phyloP scores from a whole-genome alignment of 37 sponge, comb jelly and placozoan species.

The Spongia lamella region DNA sequence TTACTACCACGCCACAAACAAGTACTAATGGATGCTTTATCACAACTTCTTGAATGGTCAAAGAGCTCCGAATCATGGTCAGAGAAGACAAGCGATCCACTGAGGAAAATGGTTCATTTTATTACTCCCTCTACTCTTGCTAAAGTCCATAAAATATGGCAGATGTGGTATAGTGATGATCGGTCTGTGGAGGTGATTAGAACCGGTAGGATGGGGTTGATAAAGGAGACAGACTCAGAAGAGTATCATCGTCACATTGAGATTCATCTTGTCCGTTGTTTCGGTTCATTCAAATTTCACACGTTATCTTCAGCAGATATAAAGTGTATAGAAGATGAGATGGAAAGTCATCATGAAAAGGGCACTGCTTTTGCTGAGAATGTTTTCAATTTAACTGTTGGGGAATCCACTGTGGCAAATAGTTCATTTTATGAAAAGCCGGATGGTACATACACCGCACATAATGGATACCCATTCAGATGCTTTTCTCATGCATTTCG shows the following conservation, averaged over 20 bases:
- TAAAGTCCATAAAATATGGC: constrained; percentile 11
- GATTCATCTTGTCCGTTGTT: too few species aligned
- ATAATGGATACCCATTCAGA: constrained; percentile 5
- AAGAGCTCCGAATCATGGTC: constrained; percentile 4
- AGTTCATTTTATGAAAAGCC: constrained; percentile 28
- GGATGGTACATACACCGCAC: constrained; percentile 23
- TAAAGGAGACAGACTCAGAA: too few species aligned
- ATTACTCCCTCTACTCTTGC: not conserved
- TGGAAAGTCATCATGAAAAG: not conserved
- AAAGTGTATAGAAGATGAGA: not conserved
- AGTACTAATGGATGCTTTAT: constrained; percentile 8
- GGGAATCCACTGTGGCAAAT: not conserved
- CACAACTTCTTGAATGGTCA: constrained; percentile 6
- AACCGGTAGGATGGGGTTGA: not conserved
- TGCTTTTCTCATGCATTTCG: constrained; percentile 19
- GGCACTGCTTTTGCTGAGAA: constrained; percentile 36
- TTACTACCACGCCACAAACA: constrained; percentile 20
- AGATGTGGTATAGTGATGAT: constrained; percentile 21
- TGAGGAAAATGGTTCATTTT: constrained; percentile 12
- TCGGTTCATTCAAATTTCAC: not conserved
- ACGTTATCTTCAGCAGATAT: not conserved
- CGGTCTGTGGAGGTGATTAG: not conserved
- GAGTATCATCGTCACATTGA: too few species aligned
- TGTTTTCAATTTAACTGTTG: not conserved
- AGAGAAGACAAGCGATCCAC: not conserved